A percentile compares a stretch with the other conserved stretches of the same genome.
Evolutionary conservation across 2,888 invertebrate species (phyloP).

Genomic region (Leptarthrus brevirostris): DNA sequence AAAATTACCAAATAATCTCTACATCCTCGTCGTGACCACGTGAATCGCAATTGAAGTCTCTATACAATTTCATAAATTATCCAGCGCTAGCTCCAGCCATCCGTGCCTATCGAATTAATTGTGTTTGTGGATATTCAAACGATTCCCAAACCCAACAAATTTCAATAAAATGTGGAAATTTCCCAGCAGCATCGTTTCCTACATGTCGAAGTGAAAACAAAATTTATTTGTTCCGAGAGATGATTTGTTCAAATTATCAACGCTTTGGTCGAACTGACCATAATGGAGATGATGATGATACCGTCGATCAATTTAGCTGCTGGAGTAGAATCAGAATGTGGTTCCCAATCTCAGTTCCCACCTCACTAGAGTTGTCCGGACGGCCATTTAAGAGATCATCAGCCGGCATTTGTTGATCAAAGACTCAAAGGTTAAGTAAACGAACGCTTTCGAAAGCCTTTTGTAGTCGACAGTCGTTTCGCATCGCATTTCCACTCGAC

Average conservation of each 20-base stretch:
- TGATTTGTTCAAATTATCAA: background rate
- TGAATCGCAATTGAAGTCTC: no score
- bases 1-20: no score
- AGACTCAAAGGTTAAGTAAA: slow-evolving; percentile 33
- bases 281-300: background rate
- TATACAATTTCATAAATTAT: no score
- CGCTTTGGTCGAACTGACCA: background rate
- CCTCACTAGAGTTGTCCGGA: slow-evolving; percentile 17
- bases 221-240: background rate
- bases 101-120: no score
- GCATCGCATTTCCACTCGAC: no score
- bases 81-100: no score
- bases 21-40: no score
- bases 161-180: background rate
- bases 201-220: background rate
- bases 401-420: slow-evolving; percentile 17
- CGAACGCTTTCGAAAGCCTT: background rate
- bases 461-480: background rate
- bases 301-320: background rate
- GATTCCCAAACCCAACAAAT: no score
- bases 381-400: slow-evolving; percentile 37
- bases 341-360: background rate
- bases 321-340: background rate
- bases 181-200: background rate
- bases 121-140: no score